A percentile compares a stretch with the other conserved stretches of the same genome.
These are phyloP conservation scores for Cerastoderma edule DNA, from an alignment of 2,888 invertebrate species.

Conservation along the genomic window DNA sequence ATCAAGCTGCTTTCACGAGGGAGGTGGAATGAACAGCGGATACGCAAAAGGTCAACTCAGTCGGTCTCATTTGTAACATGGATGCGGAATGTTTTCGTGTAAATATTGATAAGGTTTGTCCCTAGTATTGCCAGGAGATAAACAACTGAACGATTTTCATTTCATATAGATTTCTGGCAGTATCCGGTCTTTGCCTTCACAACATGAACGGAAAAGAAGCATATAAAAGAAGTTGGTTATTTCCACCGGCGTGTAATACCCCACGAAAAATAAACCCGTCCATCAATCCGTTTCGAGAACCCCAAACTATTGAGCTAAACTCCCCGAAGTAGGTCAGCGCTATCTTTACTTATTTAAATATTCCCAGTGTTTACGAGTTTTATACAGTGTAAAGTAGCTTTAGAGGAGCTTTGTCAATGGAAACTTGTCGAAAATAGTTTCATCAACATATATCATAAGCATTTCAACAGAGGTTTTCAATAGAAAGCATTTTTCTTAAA, in stretches of 20 bases:
- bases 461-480: background rate
- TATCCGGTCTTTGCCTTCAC: background rate
- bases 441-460: background rate
- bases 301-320: constrained; percentile 80
- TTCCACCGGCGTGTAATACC: constrained; percentile 14
- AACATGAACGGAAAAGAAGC: background rate
- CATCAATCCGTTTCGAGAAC: constrained; percentile 75
- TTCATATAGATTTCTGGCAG: background rate
- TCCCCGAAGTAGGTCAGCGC: constrained; percentile 78
- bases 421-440: constrained; percentile 2
- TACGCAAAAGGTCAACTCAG: constrained; percentile 54
- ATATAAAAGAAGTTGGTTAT: background rate
- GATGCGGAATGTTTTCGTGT: constrained; percentile 6
- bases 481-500: background rate
- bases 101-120: constrained; percentile 1
- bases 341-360: constrained; percentile 72
- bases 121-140: background rate
- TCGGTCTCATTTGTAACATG: constrained; percentile 19
- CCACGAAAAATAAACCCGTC: constrained; percentile 47
- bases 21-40: constrained; percentile 62
- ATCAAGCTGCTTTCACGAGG: constrained; percentile 50
- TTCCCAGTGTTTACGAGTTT: constrained; percentile 53
- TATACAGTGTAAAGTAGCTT: background rate
- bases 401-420: background rate
- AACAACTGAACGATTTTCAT: background rate